A percentile compares a stretch with the other conserved stretches of the same genome.
phyloP scores from a whole-genome alignment of 2,888 invertebrate species.

The Chrysodeixis includens region DNA sequence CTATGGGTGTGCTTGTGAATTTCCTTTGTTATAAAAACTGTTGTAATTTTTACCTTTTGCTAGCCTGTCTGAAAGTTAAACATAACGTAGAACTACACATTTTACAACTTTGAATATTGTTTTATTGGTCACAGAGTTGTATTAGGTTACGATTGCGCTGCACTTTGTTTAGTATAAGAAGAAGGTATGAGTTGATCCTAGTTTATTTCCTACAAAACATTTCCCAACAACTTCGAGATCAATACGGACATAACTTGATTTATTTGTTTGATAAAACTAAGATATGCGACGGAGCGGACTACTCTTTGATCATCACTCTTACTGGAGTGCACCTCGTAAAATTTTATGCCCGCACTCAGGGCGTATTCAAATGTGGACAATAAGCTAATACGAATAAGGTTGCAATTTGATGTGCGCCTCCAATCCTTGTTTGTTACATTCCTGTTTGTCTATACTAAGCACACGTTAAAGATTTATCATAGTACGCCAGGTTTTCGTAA shows the following conservation, averaged over 20 bases:
- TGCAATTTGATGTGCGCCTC: conserved; percentile 11
- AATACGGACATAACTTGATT: conserved; percentile 34
- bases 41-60: too few species aligned
- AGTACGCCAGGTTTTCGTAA: background rate
- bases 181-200: background rate
- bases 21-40: too few species aligned
- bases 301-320: conserved; percentile 44
- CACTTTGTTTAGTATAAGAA: background rate
- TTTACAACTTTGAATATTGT: too few species aligned
- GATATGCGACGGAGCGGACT: conserved; percentile 30
- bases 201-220: background rate
- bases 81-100: too few species aligned
- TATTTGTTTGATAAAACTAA: conserved; percentile 39
- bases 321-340: conserved; percentile 51
- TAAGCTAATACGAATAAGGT: background rate
- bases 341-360: conserved; percentile 33
- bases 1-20: background rate
- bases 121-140: too few species aligned
- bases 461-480: background rate
- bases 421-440: conserved; percentile 17
- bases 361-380: conserved; percentile 28
- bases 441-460: background rate
- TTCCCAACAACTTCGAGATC: background rate
- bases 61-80: too few species aligned
- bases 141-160: background rate